Base-by-base conservation (phyloP, 2,113 vertebrate species). In the Prolemur simus region DNA sequence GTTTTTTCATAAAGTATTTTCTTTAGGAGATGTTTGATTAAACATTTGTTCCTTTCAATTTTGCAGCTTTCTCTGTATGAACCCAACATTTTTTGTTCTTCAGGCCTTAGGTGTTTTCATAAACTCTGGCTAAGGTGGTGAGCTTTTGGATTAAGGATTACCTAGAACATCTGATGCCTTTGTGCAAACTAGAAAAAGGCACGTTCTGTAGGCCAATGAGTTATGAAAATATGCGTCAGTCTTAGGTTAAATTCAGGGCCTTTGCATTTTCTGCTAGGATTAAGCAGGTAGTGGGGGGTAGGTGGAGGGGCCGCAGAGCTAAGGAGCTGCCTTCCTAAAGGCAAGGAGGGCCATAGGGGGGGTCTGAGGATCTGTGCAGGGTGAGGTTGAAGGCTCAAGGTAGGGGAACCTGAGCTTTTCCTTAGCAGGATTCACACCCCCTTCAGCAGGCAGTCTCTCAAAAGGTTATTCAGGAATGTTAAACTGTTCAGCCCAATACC, bases 1-100 rank as follows among this genome's bases (percentile, higher is more conserved):
- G 1, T 45, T 37, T 86, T 29, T 78, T 45, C 20, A 56, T 56
- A 56, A 56, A 56, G 29, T 81, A 25, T 89, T 89, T 95, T 89
- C 60, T 25, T 34, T 76, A 23, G 52, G 23, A 83, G 45, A 77
- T 23, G 78, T 66, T 78, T 80, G 25, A 49, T 89, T n/a, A 42
- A 58, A 32, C 29, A 49, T 84, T 49, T 66, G 74, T 91, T 80
- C 34, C 64, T 90, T 96, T 93, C 69, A 78, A 14, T 13, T 49
- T 83, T 89, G 20, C 34, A 83, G 68, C 52, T 91, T 97, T 87
- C 32, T 63, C 54, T 83, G 45, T 82, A 8, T 71, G 18, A 90
- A 89, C 39, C 42, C 77, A 74, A 4, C 68, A 14, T 45, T 60
- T 76, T 81, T 63, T 27, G 34, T 49, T 68, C 58, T 77, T 76